Percentiles rank a stretch among this genome's conserved stretches.
These are phyloP conservation scores for Sphaeridia pumilis DNA, from an alignment of 2,888 invertebrate species.

Conservation along the genomic window DNA sequence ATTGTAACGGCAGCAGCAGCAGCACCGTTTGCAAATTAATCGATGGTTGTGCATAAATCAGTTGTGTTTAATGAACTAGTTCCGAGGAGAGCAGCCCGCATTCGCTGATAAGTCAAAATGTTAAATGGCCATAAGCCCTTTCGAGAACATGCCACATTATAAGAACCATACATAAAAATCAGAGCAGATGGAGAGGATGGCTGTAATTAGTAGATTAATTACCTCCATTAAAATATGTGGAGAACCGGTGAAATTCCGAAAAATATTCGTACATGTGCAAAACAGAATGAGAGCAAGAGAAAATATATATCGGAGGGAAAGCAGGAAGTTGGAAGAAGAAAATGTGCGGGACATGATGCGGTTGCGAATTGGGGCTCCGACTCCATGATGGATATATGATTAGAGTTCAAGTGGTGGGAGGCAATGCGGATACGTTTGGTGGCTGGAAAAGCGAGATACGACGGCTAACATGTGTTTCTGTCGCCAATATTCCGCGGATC, in stretches of 20 bases:
- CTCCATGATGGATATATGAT: background rate
- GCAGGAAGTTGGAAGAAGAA: background rate
- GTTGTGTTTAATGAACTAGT: too few relatives aligned
- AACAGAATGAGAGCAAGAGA: background rate
- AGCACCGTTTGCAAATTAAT: too few relatives aligned
- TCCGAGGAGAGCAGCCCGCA: too few relatives aligned
- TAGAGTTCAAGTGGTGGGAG: background rate
- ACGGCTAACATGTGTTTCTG: background rate
- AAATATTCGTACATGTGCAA: background rate
- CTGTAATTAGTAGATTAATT: conserved; percentile 2
- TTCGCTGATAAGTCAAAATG: too few relatives aligned
- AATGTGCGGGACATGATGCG: background rate
- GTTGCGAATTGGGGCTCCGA: background rate
- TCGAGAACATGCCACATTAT: too few relatives aligned
- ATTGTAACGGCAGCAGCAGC: too few relatives aligned
- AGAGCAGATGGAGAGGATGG: background rate
- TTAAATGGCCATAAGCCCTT: too few relatives aligned
- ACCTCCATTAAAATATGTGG: background rate
- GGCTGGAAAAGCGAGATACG: background rate
- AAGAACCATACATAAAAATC: too few relatives aligned
- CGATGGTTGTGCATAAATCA: too few relatives aligned
- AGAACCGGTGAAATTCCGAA: background rate
- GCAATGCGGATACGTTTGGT: background rate
- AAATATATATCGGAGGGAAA: background rate
- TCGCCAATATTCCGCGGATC: too few relatives aligned